phyloP scores from a whole-genome alignment of 1,140 invertebrate species.

The Notospermus geniculatus region DNA sequence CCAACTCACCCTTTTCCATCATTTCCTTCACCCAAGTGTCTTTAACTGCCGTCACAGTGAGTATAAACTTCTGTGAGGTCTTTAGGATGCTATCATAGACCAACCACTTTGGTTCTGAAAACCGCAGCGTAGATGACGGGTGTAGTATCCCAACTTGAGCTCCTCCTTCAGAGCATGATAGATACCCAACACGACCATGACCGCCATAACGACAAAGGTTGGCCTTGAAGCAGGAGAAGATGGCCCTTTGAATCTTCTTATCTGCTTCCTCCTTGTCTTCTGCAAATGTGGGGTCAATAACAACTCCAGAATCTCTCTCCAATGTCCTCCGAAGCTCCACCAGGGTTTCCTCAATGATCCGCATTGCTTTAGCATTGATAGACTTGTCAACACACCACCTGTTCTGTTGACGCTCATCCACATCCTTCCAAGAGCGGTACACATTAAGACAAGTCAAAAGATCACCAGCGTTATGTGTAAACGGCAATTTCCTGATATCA shows the following conservation, averaged over 20 bases:
- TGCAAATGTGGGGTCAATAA: slow-evolving; percentile 26
- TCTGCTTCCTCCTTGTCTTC: slow-evolving; percentile 6
- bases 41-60: slow-evolving; percentile 34
- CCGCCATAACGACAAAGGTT: slow-evolving; percentile 38
- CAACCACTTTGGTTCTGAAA: slow-evolving; percentile 35
- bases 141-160: slow-evolving; percentile 34
- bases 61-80: slow-evolving; percentile 40
- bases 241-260: background rate
- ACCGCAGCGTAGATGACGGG: slow-evolving; percentile 36
- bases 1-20: slow-evolving; percentile 27
- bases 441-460: no score
- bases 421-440: no score
- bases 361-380: no score
- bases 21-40: slow-evolving; percentile 28
- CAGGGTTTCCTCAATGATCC: no score
- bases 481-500: no score
- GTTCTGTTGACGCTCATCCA: no score
- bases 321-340: no score
- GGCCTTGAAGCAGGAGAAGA: slow-evolving; percentile 12
- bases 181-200: slow-evolving; percentile 37
- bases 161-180: slow-evolving; percentile 18
- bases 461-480: no score
- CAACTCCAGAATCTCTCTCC: no score
- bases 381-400: no score
- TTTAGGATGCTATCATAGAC: slow-evolving; percentile 33